Conservation (phyloP, 2,113 vertebrate genomes). For the Amazona vittata region DNA sequence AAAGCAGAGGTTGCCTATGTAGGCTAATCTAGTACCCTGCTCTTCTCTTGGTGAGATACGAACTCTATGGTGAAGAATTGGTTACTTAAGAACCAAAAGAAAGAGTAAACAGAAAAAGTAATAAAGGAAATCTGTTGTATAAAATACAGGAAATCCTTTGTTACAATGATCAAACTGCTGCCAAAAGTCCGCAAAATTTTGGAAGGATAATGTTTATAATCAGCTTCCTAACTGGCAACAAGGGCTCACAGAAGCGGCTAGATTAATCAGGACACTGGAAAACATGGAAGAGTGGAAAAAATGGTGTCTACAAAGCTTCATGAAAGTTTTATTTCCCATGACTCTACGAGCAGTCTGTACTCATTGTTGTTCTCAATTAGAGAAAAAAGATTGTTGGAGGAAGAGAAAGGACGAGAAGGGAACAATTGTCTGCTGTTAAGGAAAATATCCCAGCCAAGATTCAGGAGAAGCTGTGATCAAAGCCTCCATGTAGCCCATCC, state of each 20-base stretch:
- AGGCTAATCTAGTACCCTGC: background rate
- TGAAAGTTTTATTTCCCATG: background rate
- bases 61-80: background rate
- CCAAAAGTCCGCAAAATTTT: background rate
- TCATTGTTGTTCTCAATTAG: background rate
- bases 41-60: background rate
- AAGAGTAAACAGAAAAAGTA: background rate
- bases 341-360: background rate
- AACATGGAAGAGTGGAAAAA: background rate
- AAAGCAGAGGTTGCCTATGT: background rate
- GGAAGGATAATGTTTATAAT: background rate
- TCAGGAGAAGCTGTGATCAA: background rate
- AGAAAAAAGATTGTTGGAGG: background rate
- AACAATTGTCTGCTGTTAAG: background rate
- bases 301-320: background rate
- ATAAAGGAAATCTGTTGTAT: background rate
- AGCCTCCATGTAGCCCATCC: background rate
- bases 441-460: background rate
- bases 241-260: background rate
- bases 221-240: background rate
- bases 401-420: background rate
- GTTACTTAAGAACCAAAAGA: background rate
- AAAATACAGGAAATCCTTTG: background rate
- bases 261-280: background rate
- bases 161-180: background rate